phyloP scores from a whole-genome alignment of 2,888 invertebrate genomes.

The Drosophila recens region DNA sequence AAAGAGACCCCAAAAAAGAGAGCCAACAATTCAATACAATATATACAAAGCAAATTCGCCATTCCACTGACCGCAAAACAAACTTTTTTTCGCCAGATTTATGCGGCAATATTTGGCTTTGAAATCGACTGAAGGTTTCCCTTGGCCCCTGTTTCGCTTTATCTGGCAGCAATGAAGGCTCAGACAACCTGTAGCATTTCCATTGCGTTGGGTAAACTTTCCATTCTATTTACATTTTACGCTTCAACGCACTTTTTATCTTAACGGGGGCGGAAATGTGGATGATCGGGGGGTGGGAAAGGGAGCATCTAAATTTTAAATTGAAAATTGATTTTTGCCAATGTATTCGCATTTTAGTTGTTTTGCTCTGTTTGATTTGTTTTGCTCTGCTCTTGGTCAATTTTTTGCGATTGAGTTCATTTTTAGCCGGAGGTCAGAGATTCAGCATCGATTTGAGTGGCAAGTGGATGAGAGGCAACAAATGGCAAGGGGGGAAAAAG shows the following conservation, averaged over 20 bases:
- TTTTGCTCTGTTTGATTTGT: constrained; percentile 39
- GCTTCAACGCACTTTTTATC: constrained; percentile 72
- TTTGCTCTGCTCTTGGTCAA: constrained; percentile 41
- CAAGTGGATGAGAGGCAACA: constrained; percentile 2
- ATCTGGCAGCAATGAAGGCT: constrained; percentile 1
- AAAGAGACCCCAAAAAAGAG: constrained; percentile 40
- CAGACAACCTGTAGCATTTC: constrained; percentile 64
- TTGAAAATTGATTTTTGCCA: constrained; percentile 78
- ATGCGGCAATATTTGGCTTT: constrained; percentile 71
- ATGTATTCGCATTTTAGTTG: constrained; percentile 38
- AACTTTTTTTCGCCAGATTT: constrained; percentile 55
- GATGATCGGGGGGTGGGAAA: not conserved
- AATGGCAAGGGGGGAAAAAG: not conserved
- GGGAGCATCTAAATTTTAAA: constrained; percentile 71
- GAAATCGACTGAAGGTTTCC: constrained; percentile 44
- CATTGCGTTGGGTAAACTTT: constrained; percentile 55
- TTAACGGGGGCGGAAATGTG: constrained; percentile 13
- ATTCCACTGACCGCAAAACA: constrained; percentile 63
- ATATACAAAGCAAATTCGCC: constrained; percentile 18
- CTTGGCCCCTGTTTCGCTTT: not conserved
- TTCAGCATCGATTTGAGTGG: constrained; percentile 40
- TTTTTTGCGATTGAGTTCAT: constrained; percentile 56
- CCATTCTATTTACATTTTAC: constrained; percentile 72
- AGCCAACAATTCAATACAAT: constrained; percentile 47
- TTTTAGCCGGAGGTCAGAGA: constrained; percentile 48